Percentiles rank a stretch among this genome's conserved stretches.
These are phyloP conservation scores for Platycnemis pennipes DNA, from an alignment of 2,888 invertebrate species.

Conservation along the genomic window DNA sequence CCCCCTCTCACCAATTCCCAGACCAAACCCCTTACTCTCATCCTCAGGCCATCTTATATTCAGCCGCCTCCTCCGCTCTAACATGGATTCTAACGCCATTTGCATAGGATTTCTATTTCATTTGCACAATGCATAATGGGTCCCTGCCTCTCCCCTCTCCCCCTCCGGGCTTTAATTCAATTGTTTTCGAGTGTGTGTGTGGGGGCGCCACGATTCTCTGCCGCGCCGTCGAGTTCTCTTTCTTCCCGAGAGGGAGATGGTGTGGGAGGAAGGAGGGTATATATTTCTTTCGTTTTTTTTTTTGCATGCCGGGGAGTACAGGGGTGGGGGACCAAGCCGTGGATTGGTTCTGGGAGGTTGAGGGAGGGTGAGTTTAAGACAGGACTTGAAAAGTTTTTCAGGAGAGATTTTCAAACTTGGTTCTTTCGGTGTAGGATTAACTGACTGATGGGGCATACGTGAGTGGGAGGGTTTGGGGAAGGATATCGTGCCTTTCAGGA, in stretches of 20 bases:
- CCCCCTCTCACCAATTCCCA: conserved; percentile 22
- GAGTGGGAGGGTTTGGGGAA: neutral
- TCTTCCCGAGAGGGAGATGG: conserved; percentile 71
- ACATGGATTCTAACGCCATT: conserved; percentile 75
- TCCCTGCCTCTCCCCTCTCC: conserved; percentile 1
- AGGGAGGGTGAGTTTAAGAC: conserved; percentile 30
- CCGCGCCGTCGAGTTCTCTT: conserved; percentile 35
- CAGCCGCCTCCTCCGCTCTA: conserved; percentile 53
- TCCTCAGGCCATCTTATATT: conserved; percentile 47
- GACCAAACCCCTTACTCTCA: too few relatives aligned
- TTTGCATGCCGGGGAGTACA: neutral
- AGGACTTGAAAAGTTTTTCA: conserved; percentile 41
- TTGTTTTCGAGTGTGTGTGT: conserved; percentile 80
- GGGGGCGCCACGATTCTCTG: conserved; percentile 77
- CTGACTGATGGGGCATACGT: conserved; percentile 52
- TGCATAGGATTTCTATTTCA: conserved; percentile 82
- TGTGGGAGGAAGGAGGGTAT: neutral
- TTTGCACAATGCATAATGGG: conserved; percentile 81
- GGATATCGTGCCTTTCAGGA: neutral
- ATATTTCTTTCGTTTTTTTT: too few relatives aligned
- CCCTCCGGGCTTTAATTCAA: conserved; percentile 79
- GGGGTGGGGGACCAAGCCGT: neutral
- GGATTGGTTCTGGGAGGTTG: neutral
- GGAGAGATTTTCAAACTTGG: conserved; percentile 55
- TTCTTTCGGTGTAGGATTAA: conserved; percentile 62